phyloP scores from a whole-genome alignment of 2,888 invertebrate genomes.

The Hypercompe scribonia region DNA sequence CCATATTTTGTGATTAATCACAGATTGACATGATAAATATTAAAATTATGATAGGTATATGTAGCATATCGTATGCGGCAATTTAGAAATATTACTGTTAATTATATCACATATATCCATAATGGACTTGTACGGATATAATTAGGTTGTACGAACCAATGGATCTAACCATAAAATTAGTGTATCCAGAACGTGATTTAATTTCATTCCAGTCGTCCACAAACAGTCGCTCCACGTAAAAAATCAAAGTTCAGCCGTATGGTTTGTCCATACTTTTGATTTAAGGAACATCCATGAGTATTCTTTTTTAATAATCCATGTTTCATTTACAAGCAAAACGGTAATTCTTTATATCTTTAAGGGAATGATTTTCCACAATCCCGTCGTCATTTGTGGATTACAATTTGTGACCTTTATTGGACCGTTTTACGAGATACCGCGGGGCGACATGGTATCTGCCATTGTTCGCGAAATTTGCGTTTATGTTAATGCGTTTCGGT shows the following conservation, averaged over 20 bases:
- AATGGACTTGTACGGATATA: background rate
- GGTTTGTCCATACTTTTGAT: background rate
- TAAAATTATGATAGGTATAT: background rate
- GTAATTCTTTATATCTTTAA: conserved; percentile 36
- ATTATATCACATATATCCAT: background rate
- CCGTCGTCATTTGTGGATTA: conserved; percentile 33
- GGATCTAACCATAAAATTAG: too few relatives aligned
- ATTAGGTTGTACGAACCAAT: background rate
- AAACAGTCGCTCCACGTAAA: too few relatives aligned
- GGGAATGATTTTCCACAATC: conserved; percentile 38
- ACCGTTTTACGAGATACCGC: conserved; percentile 34
- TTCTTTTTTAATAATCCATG: conserved; percentile 26
- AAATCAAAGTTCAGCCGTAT: too few relatives aligned
- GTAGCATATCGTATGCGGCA: background rate
- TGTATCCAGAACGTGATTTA: too few relatives aligned
- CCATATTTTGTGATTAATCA: background rate
- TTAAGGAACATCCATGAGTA: too few relatives aligned
- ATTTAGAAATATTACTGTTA: background rate
- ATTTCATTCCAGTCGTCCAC: too few relatives aligned
- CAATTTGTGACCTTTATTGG: conserved; percentile 28
- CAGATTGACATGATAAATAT: background rate
- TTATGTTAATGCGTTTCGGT: conserved; percentile 31
- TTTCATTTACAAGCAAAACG: conserved; percentile 27
- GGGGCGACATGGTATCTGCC: conserved; percentile 20
- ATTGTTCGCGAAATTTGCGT: conserved; percentile 25